Evolutionary conservation across 2,888 invertebrate genomes (phyloP), one percentile per base, ranked within the genome.

Genomic region (Malthinus seriepunctatus): DNA sequence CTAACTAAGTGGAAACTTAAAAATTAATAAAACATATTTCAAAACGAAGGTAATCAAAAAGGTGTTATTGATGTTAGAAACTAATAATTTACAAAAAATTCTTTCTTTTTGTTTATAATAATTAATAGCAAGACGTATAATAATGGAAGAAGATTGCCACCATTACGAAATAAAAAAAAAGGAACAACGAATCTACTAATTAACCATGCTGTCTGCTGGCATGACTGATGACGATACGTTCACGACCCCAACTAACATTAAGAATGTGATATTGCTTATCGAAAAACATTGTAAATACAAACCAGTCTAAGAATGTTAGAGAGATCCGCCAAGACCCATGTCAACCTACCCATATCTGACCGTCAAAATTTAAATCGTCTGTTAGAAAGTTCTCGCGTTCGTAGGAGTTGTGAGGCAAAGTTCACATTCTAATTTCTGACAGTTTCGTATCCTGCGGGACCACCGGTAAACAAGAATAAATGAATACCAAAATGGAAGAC

Each of bases 401-500:
- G 34, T 38, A 14, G 15, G 46, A 48, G 38, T 32, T 33, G 37
- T 7, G 23, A 31, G 9, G 7, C 34, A 59, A 44, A 35, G 48
- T 23, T 69, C 70, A 71, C 70, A 70, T 56, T 70, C 70, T 70
- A 56, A 70, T 53, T 42, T 39, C 32, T 51, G 44, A 59, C 56
- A 62, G 59, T 60, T 60, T 56, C 56, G 58, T 64, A 55, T 68
- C 65, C 67, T 63, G 44, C 52, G 63, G 65, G 69, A 70, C 68
- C 67, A 65, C 68, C 68, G 65, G 64, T 65, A 73, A 73, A 72
- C 73, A 67, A 58, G 71, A 76, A 75, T 73, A 75, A 76, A 75
- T 73, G 76, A 74, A 75, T 73, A 69, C 71, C 72, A 76, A 75
- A 77, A 76, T 74, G 74, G 73, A 69, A 74, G 73, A 73, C 71